Evolutionary conservation across 2,113 vertebrate genomes (phyloP), one percentile per base, ranked within the genome.

Genomic region (Cricetomys ansorgei): DNA sequence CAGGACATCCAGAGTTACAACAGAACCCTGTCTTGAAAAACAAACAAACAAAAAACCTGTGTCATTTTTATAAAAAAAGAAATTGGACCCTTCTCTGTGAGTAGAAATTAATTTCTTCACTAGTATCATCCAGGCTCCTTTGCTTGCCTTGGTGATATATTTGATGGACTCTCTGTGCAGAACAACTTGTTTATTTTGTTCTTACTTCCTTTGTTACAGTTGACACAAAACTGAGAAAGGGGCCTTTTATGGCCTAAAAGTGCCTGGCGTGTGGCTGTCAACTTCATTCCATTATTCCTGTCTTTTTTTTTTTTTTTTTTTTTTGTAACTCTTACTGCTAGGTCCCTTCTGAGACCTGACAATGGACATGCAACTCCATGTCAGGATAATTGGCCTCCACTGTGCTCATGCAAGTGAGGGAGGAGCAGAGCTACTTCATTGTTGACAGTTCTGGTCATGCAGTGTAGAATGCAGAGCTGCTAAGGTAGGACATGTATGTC

Each of bases 201-300:
- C 96, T 98, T 93, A 94, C 97, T 98, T 98, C 97, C 97, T 98
- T 97, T 98, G 97, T 98, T 98, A 97, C 97, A 98, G 96, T 98
- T 98, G 94, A 97, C 80, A 94, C 97, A 98, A 98, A 98, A 92
- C 97, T 97, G 96, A 98, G 97, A 97, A 94, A 98, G 97, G 98
- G 97, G 97, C 95, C 97, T 98, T 96, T 98, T 98, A 96, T 97
- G 96, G 96, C 96, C 97, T 98, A 97, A 98, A 97, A 98, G 96
- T 98, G 79, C 97, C 97, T 98, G 97, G 85, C 96, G 97, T 98
- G 88, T 98, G 97, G 97, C 98, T 98, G 53, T 97, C 98, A 98
- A 95, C 97, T 98, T 98, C 97, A 98, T 97, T 90, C 96, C 92
- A 97, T 97, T 98, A 96, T 98, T 98, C 94, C 97, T 98, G 77